These are phyloP conservation scores for Lumbricus terrestris DNA, from an alignment of 2,888 invertebrate genomes.

Conservation along the genomic window DNA sequence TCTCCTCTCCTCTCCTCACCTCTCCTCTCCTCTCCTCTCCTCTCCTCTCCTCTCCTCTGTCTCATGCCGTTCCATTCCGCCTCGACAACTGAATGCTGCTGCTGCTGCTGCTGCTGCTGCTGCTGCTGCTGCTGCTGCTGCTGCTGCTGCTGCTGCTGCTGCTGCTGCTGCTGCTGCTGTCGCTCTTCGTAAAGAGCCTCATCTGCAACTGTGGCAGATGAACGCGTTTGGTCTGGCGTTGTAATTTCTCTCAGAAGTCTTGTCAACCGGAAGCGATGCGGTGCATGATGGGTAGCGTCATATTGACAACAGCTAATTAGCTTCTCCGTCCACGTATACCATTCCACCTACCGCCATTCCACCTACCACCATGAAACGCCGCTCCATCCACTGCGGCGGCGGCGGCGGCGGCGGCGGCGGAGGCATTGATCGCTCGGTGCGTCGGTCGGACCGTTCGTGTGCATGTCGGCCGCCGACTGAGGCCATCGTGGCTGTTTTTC, in stretches of 20 bases:
- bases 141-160: too few species aligned
- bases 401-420: too few species aligned
- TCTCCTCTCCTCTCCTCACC: not conserved
- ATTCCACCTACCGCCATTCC: not conserved
- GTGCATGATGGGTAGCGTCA: not conserved
- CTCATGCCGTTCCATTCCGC: not conserved
- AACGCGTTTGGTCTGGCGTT: not conserved
- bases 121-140: too few species aligned
- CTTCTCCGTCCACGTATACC: not conserved
- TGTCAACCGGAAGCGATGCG: not conserved
- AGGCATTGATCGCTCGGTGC: not conserved
- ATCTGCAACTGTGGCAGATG: too few species aligned
- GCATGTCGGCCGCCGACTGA: not conserved
- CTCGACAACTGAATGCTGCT: not conserved
- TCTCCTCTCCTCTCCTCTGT: not conserved
- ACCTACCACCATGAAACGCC: too few species aligned
- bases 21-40: not conserved
- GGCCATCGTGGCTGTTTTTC: not conserved
- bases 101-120: too few species aligned
- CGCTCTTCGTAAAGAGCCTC: not conserved
- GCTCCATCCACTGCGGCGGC: too few species aligned
- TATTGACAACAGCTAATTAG: not conserved
- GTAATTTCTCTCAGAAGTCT: constrained; percentile 3
- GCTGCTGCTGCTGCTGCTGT: not conserved
- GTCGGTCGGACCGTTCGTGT: not conserved